Evolutionary conservation across 1,140 invertebrate genomes (phyloP), one percentile per base, ranked within the genome.

Genomic region (Chironomus tepperi): DNA sequence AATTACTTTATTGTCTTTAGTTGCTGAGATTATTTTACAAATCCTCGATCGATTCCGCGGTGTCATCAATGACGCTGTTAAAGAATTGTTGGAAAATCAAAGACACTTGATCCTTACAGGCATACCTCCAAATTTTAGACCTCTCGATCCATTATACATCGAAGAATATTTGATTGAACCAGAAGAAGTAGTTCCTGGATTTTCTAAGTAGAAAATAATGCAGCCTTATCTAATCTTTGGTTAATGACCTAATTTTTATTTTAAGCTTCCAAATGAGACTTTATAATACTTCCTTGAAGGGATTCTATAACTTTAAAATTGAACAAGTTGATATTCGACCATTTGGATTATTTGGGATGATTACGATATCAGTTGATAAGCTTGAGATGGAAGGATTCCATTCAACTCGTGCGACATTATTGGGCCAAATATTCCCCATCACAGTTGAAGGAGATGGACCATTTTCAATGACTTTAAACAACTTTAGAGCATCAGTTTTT

Each of bases 211-310:
- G n/a, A n/a, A 8, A 18, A 16, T 67, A n/a, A n/a, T n/a, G n/a
- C n/a, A n/a, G n/a, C n/a, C n/a, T 67, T 67, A 67, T 67, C 64
- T 67, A 2, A 67, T 67, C 64, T 16, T 16, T 67, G 12, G n/a
- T 15, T 16, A 16, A 67, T 19, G 7, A 3, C 12, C 12, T 1
- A 18, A 16, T 16, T 67, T 6, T 67, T 15, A 15, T 67, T 67
- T 67, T 7, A 67, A 67, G 64, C 7, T 67, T 67, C 16, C 1
- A 67, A 18, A 67, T 67, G n/a, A 67, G 12, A 7, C 7, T 67
- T 2, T 7, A 67, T 67, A n/a, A 67, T 8, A 16, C 64, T 16
- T 67, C 1, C 8, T 15, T 67, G 16, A 67, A n/a, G 16, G 64
- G 64, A 18, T 67, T 67, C 7, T n/a, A 67, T 15, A 2, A 67